phyloP scores from a whole-genome alignment of 2,888 invertebrate genomes.

The Pristionchus arcanus region DNA sequence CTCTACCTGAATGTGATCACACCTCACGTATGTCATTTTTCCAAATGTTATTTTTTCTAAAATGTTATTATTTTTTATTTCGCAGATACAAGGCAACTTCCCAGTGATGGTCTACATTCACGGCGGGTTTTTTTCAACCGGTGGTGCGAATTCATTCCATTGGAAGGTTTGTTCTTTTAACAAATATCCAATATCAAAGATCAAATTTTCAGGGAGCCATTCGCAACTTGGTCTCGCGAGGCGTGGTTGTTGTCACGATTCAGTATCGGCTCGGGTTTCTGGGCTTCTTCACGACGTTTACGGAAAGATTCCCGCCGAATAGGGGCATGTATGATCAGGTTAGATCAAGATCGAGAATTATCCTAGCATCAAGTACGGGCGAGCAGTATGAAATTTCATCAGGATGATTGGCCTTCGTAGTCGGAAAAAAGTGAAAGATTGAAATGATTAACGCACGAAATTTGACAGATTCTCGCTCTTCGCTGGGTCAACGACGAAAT shows the following conservation, averaged over 20 bases:
- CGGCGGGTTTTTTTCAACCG: neutral
- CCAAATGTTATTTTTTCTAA: no score
- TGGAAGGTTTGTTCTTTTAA: neutral
- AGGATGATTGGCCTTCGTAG: no score
- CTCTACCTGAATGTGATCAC: constrained; percentile 5
- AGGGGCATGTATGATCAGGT: constrained; percentile 23
- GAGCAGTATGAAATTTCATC: no score
- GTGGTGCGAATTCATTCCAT: neutral
- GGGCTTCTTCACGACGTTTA: constrained; percentile 13
- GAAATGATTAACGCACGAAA: no score
- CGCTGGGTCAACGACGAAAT: constrained; percentile 15
- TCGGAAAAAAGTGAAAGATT: no score
- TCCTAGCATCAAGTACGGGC: no score
- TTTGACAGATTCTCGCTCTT: constrained; percentile 32
- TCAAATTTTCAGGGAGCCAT: neutral
- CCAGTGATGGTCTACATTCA: constrained; percentile 41
- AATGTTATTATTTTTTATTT: no score
- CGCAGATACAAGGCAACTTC: neutral
- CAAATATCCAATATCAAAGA: neutral
- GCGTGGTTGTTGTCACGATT: constrained; percentile 10
- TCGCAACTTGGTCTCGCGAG: neutral
- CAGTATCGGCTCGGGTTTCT: neutral
- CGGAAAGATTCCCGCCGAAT: constrained; percentile 8
- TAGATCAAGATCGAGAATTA: neutral
- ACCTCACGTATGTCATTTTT: neutral